Evolutionary conservation across 1,140 invertebrate genomes (phyloP).

Genomic region (Hycleus phaleratus): DNA sequence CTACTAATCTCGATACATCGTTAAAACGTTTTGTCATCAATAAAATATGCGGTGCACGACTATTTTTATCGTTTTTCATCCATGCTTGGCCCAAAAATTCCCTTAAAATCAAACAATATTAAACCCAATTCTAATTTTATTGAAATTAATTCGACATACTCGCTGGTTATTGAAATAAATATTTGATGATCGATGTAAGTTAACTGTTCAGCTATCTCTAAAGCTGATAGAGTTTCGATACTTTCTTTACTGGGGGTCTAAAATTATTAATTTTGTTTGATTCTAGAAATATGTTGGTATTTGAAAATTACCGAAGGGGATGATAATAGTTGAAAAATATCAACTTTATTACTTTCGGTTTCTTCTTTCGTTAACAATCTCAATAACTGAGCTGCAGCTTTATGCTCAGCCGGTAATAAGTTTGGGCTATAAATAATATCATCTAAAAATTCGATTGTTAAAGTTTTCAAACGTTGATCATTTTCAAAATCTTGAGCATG

Average conservation of each 20-base stretch:
- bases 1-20: slow-evolving; percentile 80
- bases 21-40: slow-evolving; percentile 89
- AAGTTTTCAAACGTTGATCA: slow-evolving; percentile 62
- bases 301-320: slow-evolving; percentile 56
- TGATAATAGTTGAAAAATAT: slow-evolving; percentile 63
- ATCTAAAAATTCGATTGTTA: slow-evolving; percentile 82
- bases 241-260: slow-evolving; percentile 74
- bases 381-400: slow-evolving; percentile 75
- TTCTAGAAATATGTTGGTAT: not conserved
- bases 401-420: slow-evolving; percentile 83
- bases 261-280: slow-evolving; percentile 27
- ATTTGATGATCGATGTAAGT: slow-evolving; percentile 92
- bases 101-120: slow-evolving; percentile 45
- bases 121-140: not conserved
- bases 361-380: slow-evolving; percentile 72
- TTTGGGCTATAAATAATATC: slow-evolving; percentile 80
- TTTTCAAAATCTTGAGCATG: slow-evolving; percentile 78
- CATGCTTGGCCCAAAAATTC: slow-evolving; percentile 88
- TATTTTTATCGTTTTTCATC: slow-evolving; percentile 83
- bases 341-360: slow-evolving; percentile 50
- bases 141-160: slow-evolving; percentile 56
- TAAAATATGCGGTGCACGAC: slow-evolving; percentile 77
- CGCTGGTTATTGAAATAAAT: slow-evolving; percentile 81
- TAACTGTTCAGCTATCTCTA: slow-evolving; percentile 92
- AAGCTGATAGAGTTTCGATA: slow-evolving; percentile 78